A percentile compares a stretch with the other conserved stretches of the same genome.
Evolutionary conservation across 1,140 invertebrate genomes (phyloP).

Genomic region (Rhagoletis pomonella): DNA sequence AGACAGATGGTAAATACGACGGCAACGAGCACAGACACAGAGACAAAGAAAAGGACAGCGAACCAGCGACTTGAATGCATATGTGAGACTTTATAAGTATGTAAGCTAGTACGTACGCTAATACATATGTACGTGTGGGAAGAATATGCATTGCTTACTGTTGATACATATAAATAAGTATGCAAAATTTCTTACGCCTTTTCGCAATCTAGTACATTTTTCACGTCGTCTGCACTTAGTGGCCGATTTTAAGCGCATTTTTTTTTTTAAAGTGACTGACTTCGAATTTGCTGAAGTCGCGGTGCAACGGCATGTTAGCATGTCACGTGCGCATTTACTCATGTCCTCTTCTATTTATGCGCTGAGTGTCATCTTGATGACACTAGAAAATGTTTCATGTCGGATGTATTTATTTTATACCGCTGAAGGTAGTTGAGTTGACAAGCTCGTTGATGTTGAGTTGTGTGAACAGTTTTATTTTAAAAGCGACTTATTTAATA

Average conservation of each 20-base stretch:
- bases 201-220: neutral
- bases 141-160: neutral
- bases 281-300: neutral
- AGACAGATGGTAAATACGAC: slow-evolving; percentile 44
- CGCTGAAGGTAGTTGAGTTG: neutral
- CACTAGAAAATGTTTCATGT: neutral
- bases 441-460: neutral
- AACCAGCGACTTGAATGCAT: neutral
- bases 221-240: neutral
- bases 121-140: neutral
- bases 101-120: no score
- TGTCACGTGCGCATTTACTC: neutral
- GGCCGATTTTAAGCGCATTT: neutral
- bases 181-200: neutral
- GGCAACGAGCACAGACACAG: neutral
- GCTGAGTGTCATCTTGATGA: neutral
- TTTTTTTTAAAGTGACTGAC: neutral
- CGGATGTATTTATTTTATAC: neutral
- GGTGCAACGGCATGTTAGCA: neutral
- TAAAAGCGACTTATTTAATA: neutral
- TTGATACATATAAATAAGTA: neutral
- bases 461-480: neutral
- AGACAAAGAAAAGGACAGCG: slow-evolving; percentile 1
- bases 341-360: neutral
- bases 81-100: no score